phyloP scores from a whole-genome alignment of 2,113 vertebrate genomes.

The Chaenocephalus aceratus region DNA sequence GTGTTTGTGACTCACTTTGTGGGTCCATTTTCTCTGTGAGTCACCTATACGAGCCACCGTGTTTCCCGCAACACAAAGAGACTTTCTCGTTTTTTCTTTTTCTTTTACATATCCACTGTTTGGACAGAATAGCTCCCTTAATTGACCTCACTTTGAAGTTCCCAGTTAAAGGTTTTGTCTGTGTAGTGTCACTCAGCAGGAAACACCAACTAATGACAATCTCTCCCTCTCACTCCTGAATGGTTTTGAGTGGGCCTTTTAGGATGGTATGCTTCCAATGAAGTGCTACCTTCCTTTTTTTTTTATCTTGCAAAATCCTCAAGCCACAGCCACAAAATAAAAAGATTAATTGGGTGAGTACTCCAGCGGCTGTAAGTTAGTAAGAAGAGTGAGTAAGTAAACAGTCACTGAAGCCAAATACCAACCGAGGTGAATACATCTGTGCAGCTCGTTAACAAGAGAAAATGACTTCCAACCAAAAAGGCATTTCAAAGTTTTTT shows the following conservation, averaged over 20 bases:
- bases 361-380: conserved; percentile 30
- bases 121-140: conserved; percentile 63
- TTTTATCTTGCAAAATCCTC: conserved; percentile 15
- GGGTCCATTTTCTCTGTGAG: conserved; percentile 63
- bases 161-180: conserved; percentile 69
- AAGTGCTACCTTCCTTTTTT: neutral
- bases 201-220: conserved; percentile 58
- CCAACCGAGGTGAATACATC: conserved; percentile 61
- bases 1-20: conserved; percentile 67
- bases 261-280: conserved; percentile 1
- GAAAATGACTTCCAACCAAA: conserved; percentile 47
- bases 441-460: conserved; percentile 48
- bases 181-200: conserved; percentile 70
- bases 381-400: conserved; percentile 60
- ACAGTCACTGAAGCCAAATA: conserved; percentile 58
- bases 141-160: conserved; percentile 71
- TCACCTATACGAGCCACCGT: conserved; percentile 59
- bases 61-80: conserved; percentile 64
- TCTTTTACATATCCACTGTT: conserved; percentile 47
- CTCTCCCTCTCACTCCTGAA: conserved; percentile 14
- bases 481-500: conserved; percentile 39
- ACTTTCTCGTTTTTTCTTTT: conserved; percentile 26
- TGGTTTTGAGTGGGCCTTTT: neutral
- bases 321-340: conserved; percentile 62
- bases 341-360: conserved; percentile 59